A percentile compares a stretch with the other conserved stretches of the same genome.
Evolutionary conservation across 37 sponge, comb jelly and placozoan species (phyloP).

Genomic region (Tethya wilhelma): DNA sequence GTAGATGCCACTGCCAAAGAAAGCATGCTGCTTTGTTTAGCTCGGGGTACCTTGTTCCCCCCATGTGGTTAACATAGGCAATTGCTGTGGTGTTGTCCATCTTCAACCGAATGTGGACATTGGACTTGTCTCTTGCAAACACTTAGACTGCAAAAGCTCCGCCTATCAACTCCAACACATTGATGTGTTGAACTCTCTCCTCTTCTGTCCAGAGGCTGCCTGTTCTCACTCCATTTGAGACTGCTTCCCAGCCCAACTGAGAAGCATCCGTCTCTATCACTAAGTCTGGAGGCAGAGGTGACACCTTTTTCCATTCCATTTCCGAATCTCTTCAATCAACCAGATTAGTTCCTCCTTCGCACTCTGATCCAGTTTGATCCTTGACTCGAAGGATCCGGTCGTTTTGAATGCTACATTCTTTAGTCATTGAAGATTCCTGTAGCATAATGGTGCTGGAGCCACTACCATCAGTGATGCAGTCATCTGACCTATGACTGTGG

Average conservation of each 20-base stretch:
- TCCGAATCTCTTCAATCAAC: constrained; percentile 10
- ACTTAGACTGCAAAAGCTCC: constrained; percentile 43
- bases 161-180: constrained; percentile 54
- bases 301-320: constrained; percentile 29
- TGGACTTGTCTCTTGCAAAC: constrained; percentile 21
- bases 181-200: constrained; percentile 56
- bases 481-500: constrained; percentile 39
- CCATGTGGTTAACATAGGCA: constrained; percentile 53
- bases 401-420: constrained; percentile 5
- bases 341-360: constrained; percentile 42
- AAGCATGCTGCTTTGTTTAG: constrained; percentile 6
- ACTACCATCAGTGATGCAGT: constrained; percentile 30
- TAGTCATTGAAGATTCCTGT: constrained; percentile 35
- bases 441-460: constrained; percentile 33
- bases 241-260: constrained; percentile 39
- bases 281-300: constrained; percentile 3
- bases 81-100: constrained; percentile 61
- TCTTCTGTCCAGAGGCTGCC: constrained; percentile 41
- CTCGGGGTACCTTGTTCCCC: constrained; percentile 28
- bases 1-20: constrained; percentile 59
- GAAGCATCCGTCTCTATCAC: constrained; percentile 61
- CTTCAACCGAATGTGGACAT: constrained; percentile 21
- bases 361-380: background rate
- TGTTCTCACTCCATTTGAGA: background rate
- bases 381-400: constrained; percentile 26